Conservation (phyloP, 2,113 vertebrate species). For the Antigone vipio region DNA sequence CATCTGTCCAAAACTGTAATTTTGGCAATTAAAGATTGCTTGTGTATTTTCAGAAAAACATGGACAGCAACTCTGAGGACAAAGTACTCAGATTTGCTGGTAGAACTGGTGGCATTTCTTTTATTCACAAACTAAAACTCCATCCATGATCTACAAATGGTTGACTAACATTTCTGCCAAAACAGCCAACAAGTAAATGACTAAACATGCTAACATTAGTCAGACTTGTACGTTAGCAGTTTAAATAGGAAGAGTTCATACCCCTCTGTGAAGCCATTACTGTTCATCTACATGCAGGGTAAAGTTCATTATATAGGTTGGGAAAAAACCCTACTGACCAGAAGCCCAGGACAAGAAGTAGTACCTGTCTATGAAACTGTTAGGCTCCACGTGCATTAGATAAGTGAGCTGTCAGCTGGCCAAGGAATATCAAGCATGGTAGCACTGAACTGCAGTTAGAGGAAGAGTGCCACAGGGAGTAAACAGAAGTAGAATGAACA, state of each 20-base stretch:
- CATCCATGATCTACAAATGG: neutral
- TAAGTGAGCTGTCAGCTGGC: slow-evolving; percentile 70
- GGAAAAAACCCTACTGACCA: slow-evolving; percentile 62
- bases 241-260: slow-evolving; percentile 49
- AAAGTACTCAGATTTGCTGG: slow-evolving; percentile 7
- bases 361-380: slow-evolving; percentile 70
- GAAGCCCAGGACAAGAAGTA: slow-evolving; percentile 70
- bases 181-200: slow-evolving; percentile 23
- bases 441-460: slow-evolving; percentile 71
- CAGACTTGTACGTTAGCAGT: slow-evolving; percentile 22
- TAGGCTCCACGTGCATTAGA: slow-evolving; percentile 69
- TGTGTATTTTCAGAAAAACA: slow-evolving; percentile 9
- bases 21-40: slow-evolving; percentile 1
- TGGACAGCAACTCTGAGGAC: slow-evolving; percentile 36
- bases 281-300: slow-evolving; percentile 62
- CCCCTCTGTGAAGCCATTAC: slow-evolving; percentile 59
- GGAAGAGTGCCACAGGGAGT: slow-evolving; percentile 70
- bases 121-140: slow-evolving; percentile 1
- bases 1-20: neutral
- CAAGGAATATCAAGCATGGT: slow-evolving; percentile 71
- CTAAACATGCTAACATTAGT: slow-evolving; percentile 37
- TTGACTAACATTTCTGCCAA: slow-evolving; percentile 31
- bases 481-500: slow-evolving; percentile 71
- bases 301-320: slow-evolving; percentile 51
- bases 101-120: neutral